These are phyloP conservation scores for Aegypius monachus DNA, from an alignment of 2,113 vertebrate genomes.

Conservation along the genomic window DNA sequence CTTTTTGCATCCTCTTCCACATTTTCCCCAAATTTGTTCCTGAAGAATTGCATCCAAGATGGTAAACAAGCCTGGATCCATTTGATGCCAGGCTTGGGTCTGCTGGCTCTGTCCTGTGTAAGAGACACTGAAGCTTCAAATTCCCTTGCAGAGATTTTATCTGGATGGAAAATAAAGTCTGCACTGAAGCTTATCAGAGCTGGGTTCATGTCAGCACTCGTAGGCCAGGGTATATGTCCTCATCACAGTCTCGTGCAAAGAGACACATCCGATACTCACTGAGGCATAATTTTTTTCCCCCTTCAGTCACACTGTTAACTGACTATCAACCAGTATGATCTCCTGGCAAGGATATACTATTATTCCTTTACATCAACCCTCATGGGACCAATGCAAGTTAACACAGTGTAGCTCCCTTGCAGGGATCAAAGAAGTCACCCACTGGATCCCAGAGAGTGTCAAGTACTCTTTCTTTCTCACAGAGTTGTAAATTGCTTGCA, in stretches of 20 bases:
- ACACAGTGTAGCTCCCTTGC: background rate
- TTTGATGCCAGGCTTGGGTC: background rate
- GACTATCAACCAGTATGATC: background rate
- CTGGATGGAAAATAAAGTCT: background rate
- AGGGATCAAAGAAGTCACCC: background rate
- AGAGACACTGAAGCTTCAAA: background rate
- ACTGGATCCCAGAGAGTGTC: background rate
- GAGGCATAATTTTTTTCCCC: background rate
- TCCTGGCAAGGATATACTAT: background rate
- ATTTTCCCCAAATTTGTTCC: background rate
- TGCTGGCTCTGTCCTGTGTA: background rate
- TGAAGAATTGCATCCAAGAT: background rate
- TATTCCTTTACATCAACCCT: background rate
- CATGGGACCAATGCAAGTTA: background rate
- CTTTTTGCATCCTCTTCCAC: background rate
- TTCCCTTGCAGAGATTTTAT: background rate
- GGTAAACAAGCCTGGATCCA: background rate
- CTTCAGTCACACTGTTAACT: background rate
- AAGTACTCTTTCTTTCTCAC: background rate
- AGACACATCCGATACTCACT: background rate
- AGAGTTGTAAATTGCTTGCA: background rate
- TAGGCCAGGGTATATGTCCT: background rate
- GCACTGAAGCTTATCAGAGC: background rate
- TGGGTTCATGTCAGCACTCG: fast-evolving
- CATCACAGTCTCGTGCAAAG: background rate